These are phyloP conservation scores for Magallana gigas DNA, from an alignment of 1,140 invertebrate genomes.

Conservation along the genomic window DNA sequence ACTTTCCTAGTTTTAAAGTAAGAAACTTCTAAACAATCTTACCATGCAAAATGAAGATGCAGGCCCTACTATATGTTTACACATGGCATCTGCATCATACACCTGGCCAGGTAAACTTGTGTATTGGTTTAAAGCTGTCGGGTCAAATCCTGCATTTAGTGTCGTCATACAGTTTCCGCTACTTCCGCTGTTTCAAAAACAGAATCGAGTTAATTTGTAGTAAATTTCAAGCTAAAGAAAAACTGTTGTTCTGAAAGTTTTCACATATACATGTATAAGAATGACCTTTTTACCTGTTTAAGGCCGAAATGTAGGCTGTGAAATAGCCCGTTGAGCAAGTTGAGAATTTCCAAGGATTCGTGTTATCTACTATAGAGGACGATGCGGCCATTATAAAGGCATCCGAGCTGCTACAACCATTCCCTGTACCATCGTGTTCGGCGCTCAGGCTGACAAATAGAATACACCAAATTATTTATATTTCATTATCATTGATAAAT, in stretches of 20 bases:
- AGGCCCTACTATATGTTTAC: slow-evolving; percentile 60
- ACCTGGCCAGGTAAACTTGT: slow-evolving; percentile 58
- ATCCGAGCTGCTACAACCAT: slow-evolving; percentile 62
- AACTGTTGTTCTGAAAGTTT: too few relatives aligned
- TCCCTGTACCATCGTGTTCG: slow-evolving; percentile 67
- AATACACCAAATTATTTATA: not conserved
- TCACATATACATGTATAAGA: too few relatives aligned
- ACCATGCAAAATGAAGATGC: slow-evolving; percentile 69
- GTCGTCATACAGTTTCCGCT: slow-evolving; percentile 62
- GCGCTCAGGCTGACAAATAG: slow-evolving; percentile 65
- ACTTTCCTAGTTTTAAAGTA: not conserved
- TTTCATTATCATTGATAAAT: not conserved
- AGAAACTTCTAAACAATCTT: slow-evolving; percentile 20
- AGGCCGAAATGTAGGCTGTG: slow-evolving; percentile 52
- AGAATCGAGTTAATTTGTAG: too few relatives aligned
- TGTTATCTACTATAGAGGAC: slow-evolving; percentile 28
- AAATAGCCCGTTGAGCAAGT: slow-evolving; percentile 65
- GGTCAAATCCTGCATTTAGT: slow-evolving; percentile 42
- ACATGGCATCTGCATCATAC: slow-evolving; percentile 64
- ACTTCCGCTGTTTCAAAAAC: slow-evolving; percentile 49
- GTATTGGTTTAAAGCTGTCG: slow-evolving; percentile 49
- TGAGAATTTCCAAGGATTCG: slow-evolving; percentile 72
- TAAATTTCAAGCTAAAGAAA: too few relatives aligned
- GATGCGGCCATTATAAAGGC: slow-evolving; percentile 71
- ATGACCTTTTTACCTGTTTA: slow-evolving; percentile 56